phyloP scores from a whole-genome alignment of 1,140 invertebrate genomes.

The Brachionus sp. region DNA sequence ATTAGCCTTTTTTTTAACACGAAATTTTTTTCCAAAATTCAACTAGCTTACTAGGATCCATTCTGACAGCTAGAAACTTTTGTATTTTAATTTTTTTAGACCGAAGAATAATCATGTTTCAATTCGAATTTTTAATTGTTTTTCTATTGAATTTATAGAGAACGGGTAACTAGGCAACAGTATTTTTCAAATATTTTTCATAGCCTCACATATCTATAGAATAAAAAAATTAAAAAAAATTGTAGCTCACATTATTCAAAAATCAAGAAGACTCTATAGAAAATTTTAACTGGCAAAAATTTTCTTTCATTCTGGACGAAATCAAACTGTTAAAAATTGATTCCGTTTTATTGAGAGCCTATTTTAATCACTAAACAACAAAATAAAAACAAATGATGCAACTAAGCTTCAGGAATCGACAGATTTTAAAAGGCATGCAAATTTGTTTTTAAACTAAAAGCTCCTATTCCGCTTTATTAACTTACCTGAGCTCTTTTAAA shows the following conservation, averaged over 20 bases:
- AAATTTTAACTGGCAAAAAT: not conserved
- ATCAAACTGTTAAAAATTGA: not conserved
- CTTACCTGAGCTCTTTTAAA: not conserved
- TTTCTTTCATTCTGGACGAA: not conserved
- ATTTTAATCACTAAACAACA: not conserved
- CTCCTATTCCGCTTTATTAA: not conserved
- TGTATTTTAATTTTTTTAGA: not conserved
- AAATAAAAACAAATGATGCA: constrained; percentile 4
- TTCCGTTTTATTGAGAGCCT: not conserved
- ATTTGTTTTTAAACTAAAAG: not conserved
- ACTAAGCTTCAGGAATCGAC: not conserved
- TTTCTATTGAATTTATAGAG: constrained; percentile 13
- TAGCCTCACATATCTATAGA: constrained; percentile 32
- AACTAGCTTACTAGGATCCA: not conserved
- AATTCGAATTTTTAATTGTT: not conserved
- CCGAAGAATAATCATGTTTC: not conserved
- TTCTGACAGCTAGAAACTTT: not conserved
- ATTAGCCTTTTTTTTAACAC: not conserved
- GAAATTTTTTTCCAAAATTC: not conserved
- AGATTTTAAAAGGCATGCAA: not conserved
- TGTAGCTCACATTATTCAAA: not conserved
- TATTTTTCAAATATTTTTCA: constrained; percentile 18
- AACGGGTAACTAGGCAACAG: not conserved
- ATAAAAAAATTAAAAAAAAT: not conserved
- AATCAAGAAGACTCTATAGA: not conserved